Conservation (phyloP, 2,797 vertebrate genomes). For the Hoplostethus mediterraneus region DNA sequence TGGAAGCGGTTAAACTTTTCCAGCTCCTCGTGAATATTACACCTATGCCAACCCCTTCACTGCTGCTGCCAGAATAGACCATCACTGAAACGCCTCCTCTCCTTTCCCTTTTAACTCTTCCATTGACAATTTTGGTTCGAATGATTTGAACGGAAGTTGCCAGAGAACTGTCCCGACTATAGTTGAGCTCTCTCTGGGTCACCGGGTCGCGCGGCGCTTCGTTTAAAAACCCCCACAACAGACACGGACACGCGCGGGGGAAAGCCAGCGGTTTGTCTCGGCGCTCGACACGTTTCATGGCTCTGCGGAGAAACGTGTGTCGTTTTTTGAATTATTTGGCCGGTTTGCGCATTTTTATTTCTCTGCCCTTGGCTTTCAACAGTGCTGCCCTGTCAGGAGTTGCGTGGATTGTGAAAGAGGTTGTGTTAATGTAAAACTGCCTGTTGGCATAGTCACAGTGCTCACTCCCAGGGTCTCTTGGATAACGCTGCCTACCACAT, state of each 20-base stretch:
- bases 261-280: slow-evolving; percentile 25
- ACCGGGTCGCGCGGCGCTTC: too few relatives aligned
- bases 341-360: background rate
- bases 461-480: slow-evolving; percentile 8
- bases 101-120: background rate
- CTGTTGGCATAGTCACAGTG: slow-evolving; percentile 23
- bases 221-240: background rate
- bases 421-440: slow-evolving; percentile 35
- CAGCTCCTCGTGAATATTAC: slow-evolving; percentile 2
- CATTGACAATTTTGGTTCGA: slow-evolving; percentile 12
- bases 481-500: slow-evolving; percentile 15
- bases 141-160: slow-evolving; percentile 16
- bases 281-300: slow-evolving; percentile 40
- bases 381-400: slow-evolving; percentile 2
- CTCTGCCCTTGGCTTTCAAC: background rate
- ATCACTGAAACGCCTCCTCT: slow-evolving; percentile 9
- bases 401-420: slow-evolving; percentile 23
- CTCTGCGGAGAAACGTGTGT: background rate
- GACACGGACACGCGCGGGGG: slow-evolving; percentile 1
- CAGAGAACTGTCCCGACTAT: background rate
- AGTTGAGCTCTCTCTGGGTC: too few relatives aligned
- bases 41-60: slow-evolving; percentile 3
- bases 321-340: slow-evolving; percentile 15
- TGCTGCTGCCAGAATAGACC: background rate
- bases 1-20: too few relatives aligned